Evolutionary conservation across 1,140 invertebrate species (phyloP).

Genomic region (Euwallacea similis): DNA sequence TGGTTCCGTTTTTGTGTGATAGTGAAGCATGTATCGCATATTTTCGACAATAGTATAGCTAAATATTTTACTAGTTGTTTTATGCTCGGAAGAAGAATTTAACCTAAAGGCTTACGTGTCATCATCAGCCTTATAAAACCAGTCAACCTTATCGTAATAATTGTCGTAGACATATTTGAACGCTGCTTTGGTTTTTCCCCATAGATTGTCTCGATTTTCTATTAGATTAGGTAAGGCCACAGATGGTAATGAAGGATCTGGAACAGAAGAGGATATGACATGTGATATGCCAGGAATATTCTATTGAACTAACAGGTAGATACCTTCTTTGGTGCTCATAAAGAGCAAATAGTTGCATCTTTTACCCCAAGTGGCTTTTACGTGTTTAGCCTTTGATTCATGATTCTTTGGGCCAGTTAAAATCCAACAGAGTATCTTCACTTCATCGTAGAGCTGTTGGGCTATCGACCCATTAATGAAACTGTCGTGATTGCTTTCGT

Average conservation of each 20-base stretch:
- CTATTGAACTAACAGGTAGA: too few relatives aligned
- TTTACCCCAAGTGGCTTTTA: conserved; percentile 94
- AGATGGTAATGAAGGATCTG: conserved; percentile 68
- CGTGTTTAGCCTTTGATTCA: conserved; percentile 83
- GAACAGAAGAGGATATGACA: neutral
- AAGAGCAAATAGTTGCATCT: conserved; percentile 16
- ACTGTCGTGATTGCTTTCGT: neutral
- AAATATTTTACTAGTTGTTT: neutral
- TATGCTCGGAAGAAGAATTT: neutral
- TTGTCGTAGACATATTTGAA: conserved; percentile 86
- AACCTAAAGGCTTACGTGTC: conserved; percentile 71
- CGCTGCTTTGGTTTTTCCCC: conserved; percentile 93
- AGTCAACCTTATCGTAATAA: conserved; percentile 82
- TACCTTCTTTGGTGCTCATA: conserved; percentile 26
- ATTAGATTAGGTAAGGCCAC: conserved; percentile 69
- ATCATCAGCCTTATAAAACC: conserved; percentile 94
- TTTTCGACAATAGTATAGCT: conserved; percentile 92
- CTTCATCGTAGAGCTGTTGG: conserved; percentile 40
- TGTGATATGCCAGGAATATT: too few relatives aligned
- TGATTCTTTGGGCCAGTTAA: conserved; percentile 92
- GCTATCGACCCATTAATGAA: neutral
- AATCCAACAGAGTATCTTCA: conserved; percentile 91
- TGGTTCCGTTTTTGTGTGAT: conserved; percentile 69
- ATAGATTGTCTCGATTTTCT: conserved; percentile 87
- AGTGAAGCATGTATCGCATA: conserved; percentile 81